A percentile compares a stretch with the other conserved stretches of the same genome.
phyloP scores from a whole-genome alignment of 30 jellyfish, hydroid and myxozoan species.

The Chrysaora quinquecirrha region DNA sequence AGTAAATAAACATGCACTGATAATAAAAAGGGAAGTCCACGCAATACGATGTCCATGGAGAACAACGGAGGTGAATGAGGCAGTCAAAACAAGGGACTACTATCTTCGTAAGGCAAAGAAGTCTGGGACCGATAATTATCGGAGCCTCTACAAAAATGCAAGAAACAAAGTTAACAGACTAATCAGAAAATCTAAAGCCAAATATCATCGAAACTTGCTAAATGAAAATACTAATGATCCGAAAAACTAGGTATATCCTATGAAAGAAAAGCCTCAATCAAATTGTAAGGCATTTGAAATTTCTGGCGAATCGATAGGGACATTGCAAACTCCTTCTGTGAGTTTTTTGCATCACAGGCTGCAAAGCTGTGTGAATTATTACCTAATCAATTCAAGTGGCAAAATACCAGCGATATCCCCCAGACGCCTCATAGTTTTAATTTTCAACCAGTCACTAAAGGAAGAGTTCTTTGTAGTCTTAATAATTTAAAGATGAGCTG shows the following conservation, averaged over 20 bases:
- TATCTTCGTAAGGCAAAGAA: slow-evolving; percentile 17
- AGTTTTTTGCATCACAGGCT: slow-evolving; percentile 69
- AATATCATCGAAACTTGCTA: slow-evolving; percentile 9
- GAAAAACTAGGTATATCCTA: slow-evolving; percentile 7
- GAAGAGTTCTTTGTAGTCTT: slow-evolving; percentile 34
- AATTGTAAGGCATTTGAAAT: too few relatives aligned
- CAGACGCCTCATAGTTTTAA: slow-evolving; percentile 43
- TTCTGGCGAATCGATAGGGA: too few relatives aligned
- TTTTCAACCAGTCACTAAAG: slow-evolving; percentile 48
- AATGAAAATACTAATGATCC: slow-evolving; percentile 29
- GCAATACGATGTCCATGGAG: slow-evolving; percentile 61
- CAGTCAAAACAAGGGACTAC: slow-evolving; percentile 8
- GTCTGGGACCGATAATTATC: slow-evolving; percentile 17
- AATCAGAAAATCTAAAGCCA: slow-evolving; percentile 42
- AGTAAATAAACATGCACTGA: slow-evolving; percentile 29
- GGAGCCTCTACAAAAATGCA: slow-evolving; percentile 33
- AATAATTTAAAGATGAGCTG: slow-evolving; percentile 29
- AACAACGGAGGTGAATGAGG: slow-evolving; percentile 2
- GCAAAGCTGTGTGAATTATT: slow-evolving; percentile 63
- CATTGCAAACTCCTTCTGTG: slow-evolving; percentile 69
- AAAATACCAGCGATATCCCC: slow-evolving; percentile 46
- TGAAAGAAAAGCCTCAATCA: slow-evolving; percentile 9
- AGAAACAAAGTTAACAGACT: slow-evolving; percentile 36
- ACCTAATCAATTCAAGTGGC: slow-evolving; percentile 69
- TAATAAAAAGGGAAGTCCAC: slow-evolving; percentile 30